Evolutionary conservation across 2,797 vertebrate genomes (phyloP).

Genomic region (Petrocephalus schoutedeni): DNA sequence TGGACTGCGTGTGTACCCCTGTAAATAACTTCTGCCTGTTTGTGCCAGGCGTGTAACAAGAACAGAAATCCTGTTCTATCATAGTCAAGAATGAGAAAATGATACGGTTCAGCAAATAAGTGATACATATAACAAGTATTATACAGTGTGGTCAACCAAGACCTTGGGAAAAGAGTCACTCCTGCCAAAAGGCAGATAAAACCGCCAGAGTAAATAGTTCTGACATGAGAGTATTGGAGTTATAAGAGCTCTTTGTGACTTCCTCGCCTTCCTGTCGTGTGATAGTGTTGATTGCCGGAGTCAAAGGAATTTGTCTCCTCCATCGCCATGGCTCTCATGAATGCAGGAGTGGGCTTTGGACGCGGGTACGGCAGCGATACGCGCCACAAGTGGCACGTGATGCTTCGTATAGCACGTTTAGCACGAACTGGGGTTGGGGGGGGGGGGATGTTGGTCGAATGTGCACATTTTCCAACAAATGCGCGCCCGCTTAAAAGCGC

Average conservation of each 20-base stretch:
- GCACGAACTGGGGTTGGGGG: neutral
- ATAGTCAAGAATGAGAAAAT: conserved; percentile 1
- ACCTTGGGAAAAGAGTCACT: neutral
- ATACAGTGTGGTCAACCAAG: neutral
- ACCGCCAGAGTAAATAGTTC: neutral
- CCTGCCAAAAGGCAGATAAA: neutral
- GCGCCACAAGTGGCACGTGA: too few species aligned
- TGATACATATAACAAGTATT: neutral
- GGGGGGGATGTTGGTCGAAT: neutral
- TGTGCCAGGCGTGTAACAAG: neutral
- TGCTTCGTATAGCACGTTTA: neutral
- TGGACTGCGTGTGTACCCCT: neutral
- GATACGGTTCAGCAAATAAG: neutral
- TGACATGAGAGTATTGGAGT: neutral
- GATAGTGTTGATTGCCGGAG: neutral
- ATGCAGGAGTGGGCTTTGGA: neutral
- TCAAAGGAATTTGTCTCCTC: neutral
- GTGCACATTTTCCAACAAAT: neutral
- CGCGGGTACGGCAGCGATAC: neutral
- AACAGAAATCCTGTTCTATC: neutral
- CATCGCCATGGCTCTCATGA: neutral
- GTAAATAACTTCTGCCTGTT: neutral
- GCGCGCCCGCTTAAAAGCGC: neutral
- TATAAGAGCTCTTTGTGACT: neutral
- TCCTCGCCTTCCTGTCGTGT: neutral